Base-by-base conservation (phyloP, 2,888 invertebrate species). In the Dromius quadrimaculatus region DNA sequence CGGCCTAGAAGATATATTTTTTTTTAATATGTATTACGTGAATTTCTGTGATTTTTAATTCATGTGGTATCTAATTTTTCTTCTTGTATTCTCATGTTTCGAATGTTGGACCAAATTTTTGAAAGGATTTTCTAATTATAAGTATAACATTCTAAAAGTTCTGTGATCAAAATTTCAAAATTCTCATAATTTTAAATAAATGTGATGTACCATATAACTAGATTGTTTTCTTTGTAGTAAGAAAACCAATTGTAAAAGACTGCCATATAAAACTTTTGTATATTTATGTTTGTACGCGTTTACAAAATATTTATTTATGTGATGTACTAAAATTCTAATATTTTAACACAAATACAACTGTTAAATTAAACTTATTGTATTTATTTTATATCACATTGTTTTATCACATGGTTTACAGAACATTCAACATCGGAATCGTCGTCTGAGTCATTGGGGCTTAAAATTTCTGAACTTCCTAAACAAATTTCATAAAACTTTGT, bases 371-470 rank as follows among this genome's bases (percentile, higher is more conserved):
- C 9, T 20, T 17, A 45, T 34, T 19, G 43, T 13, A 63, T 17
- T 23, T 63, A 57, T 57, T 32, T 32, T 5, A 57, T 32, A 32
- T 34, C 22, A 57, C 28, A 34, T 32, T 43, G 9, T 23, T 17
- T 63, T 43, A 62, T 22, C 23, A 43, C 43, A 23, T 23, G 15
- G 43, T 63, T 2, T 45, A 41, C 22, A 72, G 65, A 54, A 34
- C 71, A 73, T 73, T 77, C 77, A 45, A 74, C 73, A 62, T 78
- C 78, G 6, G 76, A 78, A 61, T 76, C 77, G 36, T 76, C 77
- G 47, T 76, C 74, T 23, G 73, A 72, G 72, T 77, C 77, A 38
- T 34, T 36, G 4, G 66, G 54, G 22, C 54, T 66, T 38, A 17
- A 57, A 20, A 57, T 54, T 41, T 66, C 41, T 38, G 66, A 41